phyloP scores from a whole-genome alignment of 2,888 invertebrate genomes.

The Sepioteuthis lessoniana region DNA sequence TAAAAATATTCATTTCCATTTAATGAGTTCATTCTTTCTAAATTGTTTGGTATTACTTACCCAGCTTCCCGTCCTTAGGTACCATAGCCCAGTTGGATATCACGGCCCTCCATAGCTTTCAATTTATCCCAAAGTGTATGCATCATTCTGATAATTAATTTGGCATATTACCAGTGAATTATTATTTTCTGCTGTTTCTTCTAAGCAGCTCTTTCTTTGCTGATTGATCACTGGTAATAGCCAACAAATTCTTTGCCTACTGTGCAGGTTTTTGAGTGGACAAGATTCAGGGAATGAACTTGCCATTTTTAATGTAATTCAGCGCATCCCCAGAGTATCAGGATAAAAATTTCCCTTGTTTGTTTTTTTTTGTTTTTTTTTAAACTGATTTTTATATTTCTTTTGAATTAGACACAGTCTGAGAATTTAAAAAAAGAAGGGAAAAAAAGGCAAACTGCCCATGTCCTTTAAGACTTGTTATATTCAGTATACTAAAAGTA shows the following conservation, averaged over 20 bases:
- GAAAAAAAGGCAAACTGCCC: no score
- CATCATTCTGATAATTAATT: not conserved
- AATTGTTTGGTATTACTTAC: conserved; percentile 15
- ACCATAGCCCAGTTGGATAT: not conserved
- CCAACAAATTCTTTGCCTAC: not conserved
- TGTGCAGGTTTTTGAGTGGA: not conserved
- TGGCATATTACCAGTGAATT: not conserved
- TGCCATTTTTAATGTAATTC: not conserved
- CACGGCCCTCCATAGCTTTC: not conserved
- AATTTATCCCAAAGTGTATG: conserved; percentile 13
- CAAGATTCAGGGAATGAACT: not conserved
- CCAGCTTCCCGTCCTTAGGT: conserved; percentile 33
- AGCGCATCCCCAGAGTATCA: not conserved
- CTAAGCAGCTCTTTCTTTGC: not conserved
- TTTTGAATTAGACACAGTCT: not conserved
- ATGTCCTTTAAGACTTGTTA: no score
- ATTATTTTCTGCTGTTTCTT: not conserved
- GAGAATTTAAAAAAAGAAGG: not conserved
- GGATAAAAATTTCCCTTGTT: not conserved
- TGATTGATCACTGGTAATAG: not conserved
- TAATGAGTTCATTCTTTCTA: not conserved
- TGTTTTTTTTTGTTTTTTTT: not conserved
- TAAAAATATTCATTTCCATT: not conserved
- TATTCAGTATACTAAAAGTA: no score
- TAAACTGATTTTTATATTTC: not conserved